These are phyloP conservation scores for Microdon myrmicae DNA, from an alignment of 2,888 invertebrate genomes.

Conservation along the genomic window DNA sequence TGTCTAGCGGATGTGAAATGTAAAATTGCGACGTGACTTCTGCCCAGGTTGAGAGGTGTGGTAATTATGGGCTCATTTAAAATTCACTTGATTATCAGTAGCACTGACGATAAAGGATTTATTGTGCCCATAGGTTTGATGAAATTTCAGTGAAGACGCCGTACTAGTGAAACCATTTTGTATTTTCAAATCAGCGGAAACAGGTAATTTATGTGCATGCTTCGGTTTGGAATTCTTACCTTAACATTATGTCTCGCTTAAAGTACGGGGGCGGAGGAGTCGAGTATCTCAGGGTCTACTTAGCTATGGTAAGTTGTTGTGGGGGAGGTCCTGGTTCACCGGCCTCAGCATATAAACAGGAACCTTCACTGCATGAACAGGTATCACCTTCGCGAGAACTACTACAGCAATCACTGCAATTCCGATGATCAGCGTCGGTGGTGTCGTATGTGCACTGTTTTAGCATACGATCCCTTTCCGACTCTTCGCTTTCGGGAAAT, in stretches of 20 bases:
- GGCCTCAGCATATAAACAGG: slow-evolving; percentile 73
- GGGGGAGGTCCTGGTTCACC: slow-evolving; percentile 63
- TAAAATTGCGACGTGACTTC: slow-evolving; percentile 6
- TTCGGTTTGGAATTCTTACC: too few species aligned
- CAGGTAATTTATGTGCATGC: slow-evolving; percentile 32
- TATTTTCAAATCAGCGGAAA: slow-evolving; percentile 27
- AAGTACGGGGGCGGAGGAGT: background rate
- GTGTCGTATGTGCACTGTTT: slow-evolving; percentile 56
- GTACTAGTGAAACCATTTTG: slow-evolving; percentile 19
- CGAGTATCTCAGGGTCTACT: slow-evolving; percentile 15
- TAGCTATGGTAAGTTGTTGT: slow-evolving; percentile 35
- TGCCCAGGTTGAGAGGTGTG: slow-evolving; percentile 1
- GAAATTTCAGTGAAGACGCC: slow-evolving; percentile 14
- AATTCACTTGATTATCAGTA: slow-evolving; percentile 37
- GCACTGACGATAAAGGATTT: slow-evolving; percentile 20
- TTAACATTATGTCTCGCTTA: slow-evolving; percentile 47
- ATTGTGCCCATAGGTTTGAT: slow-evolving; percentile 24
- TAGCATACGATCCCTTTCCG: slow-evolving; percentile 61
- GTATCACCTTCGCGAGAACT: slow-evolving; percentile 70
- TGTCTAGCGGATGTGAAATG: slow-evolving; percentile 48
- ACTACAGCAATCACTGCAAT: slow-evolving; percentile 68
- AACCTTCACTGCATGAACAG: slow-evolving; percentile 74
- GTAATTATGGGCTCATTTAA: slow-evolving; percentile 31
- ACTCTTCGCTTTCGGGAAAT: slow-evolving; percentile 59
- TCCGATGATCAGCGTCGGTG: slow-evolving; percentile 56